Evolutionary conservation across 1,140 invertebrate genomes (phyloP).

Genomic region (Halictus rubicundus): DNA sequence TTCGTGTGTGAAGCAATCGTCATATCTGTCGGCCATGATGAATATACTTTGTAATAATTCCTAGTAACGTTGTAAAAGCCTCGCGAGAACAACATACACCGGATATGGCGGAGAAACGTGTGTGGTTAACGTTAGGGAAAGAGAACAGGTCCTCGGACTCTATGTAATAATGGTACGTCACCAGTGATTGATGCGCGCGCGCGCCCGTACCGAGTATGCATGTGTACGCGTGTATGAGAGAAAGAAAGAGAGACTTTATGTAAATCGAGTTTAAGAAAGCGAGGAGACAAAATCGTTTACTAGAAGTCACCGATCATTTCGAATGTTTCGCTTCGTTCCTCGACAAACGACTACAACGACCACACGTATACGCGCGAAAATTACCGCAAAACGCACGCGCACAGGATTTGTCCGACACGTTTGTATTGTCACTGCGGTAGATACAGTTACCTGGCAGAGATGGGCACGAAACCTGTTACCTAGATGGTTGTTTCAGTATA

Average conservation of each 20-base stretch:
- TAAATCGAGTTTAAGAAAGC: too few species aligned
- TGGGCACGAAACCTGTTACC: too few species aligned
- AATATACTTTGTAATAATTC: slow-evolving; percentile 38
- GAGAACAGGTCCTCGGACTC: not conserved
- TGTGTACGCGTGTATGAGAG: not conserved
- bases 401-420: not conserved
- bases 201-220: not conserved
- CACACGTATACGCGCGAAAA: too few species aligned
- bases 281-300: too few species aligned
- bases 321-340: too few species aligned
- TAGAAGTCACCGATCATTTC: too few species aligned
- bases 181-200: too few species aligned
- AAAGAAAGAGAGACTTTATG: too few species aligned
- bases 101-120: not conserved
- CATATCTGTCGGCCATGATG: slow-evolving; percentile 35
- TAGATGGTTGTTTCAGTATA: too few species aligned
- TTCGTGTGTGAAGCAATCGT: slow-evolving; percentile 47
- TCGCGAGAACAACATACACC: not conserved
- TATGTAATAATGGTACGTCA: not conserved
- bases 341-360: too few species aligned
- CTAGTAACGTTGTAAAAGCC: slow-evolving; percentile 7
- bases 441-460: too few species aligned
- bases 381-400: not conserved
- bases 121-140: not conserved
- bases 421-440: too few species aligned